Base-by-base conservation (phyloP, 2,113 vertebrate genomes). In the Dermatemys mawii region DNA sequence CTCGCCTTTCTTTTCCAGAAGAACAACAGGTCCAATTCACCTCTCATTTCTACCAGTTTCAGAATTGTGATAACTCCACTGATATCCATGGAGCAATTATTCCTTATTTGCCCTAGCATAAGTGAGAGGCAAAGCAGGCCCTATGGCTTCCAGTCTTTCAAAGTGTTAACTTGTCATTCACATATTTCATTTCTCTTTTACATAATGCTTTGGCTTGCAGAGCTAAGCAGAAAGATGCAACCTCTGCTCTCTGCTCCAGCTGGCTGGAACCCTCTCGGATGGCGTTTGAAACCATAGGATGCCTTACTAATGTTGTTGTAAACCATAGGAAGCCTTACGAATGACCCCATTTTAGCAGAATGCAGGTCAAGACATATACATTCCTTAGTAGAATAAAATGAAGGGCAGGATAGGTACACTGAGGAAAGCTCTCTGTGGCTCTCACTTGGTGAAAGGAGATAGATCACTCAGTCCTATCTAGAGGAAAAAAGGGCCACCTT, bases 101-200 rank as follows among this genome's bases (percentile, higher is more conserved):
- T 87, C 26, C 76, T 73, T 22, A 21, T 0, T 0, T 1, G 2
- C 32, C 87, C 4, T 12, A 50, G 5, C 5, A 12, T 0, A 1
- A 91, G 55, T 46, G 26, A 75, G 38, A 19, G 19, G 38, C 46
- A 46, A 46, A 29, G 13, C 12, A 26, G 26, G 44, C 5, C 11
- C 41, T 75, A 27, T 46, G 73, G 27, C 41, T 75, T 26, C 38
- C 46, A 70, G 35, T 19, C 32, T 90, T 70, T 73, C 54, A 41
- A 76, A 35, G 1, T 13, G 48, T 44, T 44, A 78, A 3, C 14
- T 87, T 82, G 78, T 73, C 80, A 48, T 38, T 73, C n/a, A 11
- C 12, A 32, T 10, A 11, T 89, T 94, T 83, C 38, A 55, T 6
- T 81, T 73, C 29, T 41, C 49, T 79, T 90, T 63, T 48, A 78